phyloP scores from a whole-genome alignment of 1,140 invertebrate species.

The Drosophila miranda region DNA sequence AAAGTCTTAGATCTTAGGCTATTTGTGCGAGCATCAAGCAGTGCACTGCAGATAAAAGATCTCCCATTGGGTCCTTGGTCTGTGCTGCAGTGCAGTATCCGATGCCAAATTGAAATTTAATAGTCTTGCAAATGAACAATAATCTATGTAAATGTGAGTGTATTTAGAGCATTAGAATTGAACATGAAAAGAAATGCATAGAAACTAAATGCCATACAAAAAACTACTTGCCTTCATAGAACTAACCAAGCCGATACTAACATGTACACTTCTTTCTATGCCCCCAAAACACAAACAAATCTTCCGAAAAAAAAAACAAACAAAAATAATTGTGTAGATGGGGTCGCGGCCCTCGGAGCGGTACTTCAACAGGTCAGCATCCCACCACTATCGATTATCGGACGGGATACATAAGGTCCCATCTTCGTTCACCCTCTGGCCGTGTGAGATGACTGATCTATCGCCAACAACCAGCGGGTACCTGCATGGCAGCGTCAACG shows the following conservation, averaged over 20 bases:
- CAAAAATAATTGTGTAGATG: conserved; percentile 60
- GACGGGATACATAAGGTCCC: conserved; percentile 94
- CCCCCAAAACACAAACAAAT: conserved; percentile 22
- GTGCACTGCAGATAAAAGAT: conserved; percentile 40
- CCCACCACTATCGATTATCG: conserved; percentile 87
- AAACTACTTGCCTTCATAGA: conserved; percentile 7
- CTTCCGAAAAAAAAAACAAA: conserved; percentile 9
- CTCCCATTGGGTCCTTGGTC: not conserved
- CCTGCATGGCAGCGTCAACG: conserved; percentile 69
- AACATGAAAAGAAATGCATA: conserved; percentile 51
- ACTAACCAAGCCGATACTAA: conserved; percentile 43
- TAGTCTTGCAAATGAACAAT: conserved; percentile 32
- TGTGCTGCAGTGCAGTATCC: conserved; percentile 20
- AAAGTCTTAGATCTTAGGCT: conserved; percentile 61
- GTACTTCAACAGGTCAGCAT: conserved; percentile 82
- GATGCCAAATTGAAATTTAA: conserved; percentile 26
- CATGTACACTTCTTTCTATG: conserved; percentile 42
- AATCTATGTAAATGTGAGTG: conserved; percentile 58
- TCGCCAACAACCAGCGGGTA: conserved; percentile 79
- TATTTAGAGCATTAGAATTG: conserved; percentile 62
- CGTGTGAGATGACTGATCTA: conserved; percentile 82
- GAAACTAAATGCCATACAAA: conserved; percentile 44
- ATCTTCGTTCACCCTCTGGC: conserved; percentile 91
- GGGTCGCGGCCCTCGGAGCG: conserved; percentile 82
- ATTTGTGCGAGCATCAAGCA: conserved; percentile 14